phyloP scores from a whole-genome alignment of 1,140 invertebrate genomes.

The Drosophila grimshawi region DNA sequence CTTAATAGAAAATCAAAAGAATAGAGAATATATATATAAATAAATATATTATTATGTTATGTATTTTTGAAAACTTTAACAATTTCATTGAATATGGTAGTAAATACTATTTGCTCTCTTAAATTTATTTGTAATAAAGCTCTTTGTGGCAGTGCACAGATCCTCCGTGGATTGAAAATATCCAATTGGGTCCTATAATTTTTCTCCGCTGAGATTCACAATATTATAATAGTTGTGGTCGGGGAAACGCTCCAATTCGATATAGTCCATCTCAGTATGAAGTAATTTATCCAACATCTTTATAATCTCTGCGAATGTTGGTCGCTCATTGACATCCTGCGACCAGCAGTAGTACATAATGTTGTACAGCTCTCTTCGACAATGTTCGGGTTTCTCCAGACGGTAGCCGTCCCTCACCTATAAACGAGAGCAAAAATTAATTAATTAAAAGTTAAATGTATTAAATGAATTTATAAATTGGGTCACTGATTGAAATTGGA shows the following conservation, averaged over 20 bases:
- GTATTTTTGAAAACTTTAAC: background rate
- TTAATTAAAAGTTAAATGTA: background rate
- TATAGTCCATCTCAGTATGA: conserved; percentile 95
- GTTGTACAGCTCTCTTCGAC: conserved; percentile 94
- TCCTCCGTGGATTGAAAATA: conserved; percentile 3
- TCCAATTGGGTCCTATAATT: conserved; percentile 86
- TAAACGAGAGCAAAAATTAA: background rate
- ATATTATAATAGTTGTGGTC: conserved; percentile 98
- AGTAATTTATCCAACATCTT: conserved; percentile 91
- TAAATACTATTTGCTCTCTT: conserved; percentile 1
- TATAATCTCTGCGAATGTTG: conserved; percentile 92
- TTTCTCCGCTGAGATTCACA: conserved; percentile 93
- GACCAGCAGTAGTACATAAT: conserved; percentile 98
- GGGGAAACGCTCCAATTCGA: conserved; percentile 95
- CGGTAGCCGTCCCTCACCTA: conserved; percentile 93
- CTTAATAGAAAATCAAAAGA: background rate
- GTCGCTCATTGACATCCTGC: conserved; percentile 90
- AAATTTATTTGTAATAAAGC: conserved; percentile 52
- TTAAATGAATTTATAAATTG: no score
- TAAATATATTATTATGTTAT: conserved; percentile 20
- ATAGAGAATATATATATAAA: conserved; percentile 4
- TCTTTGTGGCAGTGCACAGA: conserved; percentile 57
- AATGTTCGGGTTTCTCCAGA: conserved; percentile 95
- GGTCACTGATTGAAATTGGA: background rate
- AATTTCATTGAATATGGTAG: background rate